Conservation (phyloP, 2,888 invertebrate species). For the Pandemis heparana region DNA sequence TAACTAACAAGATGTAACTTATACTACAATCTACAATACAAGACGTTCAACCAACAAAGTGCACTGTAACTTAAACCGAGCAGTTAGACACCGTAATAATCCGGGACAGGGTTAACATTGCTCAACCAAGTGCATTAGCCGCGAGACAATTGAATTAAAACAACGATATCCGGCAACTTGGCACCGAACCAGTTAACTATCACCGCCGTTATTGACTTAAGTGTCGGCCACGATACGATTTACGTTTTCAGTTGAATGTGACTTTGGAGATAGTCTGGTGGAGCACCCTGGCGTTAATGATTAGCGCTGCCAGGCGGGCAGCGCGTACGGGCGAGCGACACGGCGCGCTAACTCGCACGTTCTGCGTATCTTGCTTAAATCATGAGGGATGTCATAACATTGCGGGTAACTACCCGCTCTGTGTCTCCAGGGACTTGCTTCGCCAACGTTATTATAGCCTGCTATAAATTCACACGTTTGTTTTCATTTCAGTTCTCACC, state of each 20-base stretch:
- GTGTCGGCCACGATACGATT: conserved; percentile 63
- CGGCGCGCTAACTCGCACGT: conserved; percentile 39
- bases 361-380: conserved; percentile 40
- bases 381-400: conserved; percentile 42
- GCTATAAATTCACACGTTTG: conserved; percentile 57
- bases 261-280: conserved; percentile 66
- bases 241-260: conserved; percentile 73
- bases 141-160: conserved; percentile 74
- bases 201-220: conserved; percentile 64
- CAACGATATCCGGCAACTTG: conserved; percentile 72
- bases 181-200: conserved; percentile 77
- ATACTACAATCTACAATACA: conserved; percentile 10
- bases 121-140: conserved; percentile 66
- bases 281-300: conserved; percentile 29
- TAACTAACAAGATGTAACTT: conserved; percentile 6
- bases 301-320: conserved; percentile 34
- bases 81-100: conserved; percentile 54
- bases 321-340: conserved; percentile 42
- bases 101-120: conserved; percentile 59
- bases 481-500: conserved; percentile 64
- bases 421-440: conserved; percentile 35
- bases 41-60: conserved; percentile 24
- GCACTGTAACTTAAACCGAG: conserved; percentile 37
- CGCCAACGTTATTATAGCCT: conserved; percentile 44
- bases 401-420: conserved; percentile 46